These are phyloP conservation scores for Augiades crinisus DNA, from an alignment of 2,888 invertebrate species.

Conservation along the genomic window DNA sequence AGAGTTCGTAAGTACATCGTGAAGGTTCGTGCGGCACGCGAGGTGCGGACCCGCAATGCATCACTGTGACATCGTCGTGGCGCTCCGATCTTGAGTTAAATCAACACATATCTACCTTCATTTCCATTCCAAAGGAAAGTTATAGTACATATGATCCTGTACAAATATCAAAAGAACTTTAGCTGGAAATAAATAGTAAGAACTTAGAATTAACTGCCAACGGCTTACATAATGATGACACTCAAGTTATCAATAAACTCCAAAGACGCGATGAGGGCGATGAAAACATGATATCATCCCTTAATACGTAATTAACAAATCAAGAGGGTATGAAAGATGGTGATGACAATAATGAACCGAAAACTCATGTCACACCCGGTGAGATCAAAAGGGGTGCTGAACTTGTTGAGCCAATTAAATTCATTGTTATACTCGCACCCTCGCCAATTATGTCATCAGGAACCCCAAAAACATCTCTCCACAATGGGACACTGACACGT, in stretches of 20 bases:
- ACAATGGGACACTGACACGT: conserved; percentile 56
- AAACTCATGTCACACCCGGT: conserved; percentile 48
- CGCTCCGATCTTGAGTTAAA: conserved; percentile 30
- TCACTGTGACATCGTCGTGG: conserved; percentile 46
- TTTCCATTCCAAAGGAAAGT: neutral
- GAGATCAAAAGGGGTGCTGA: conserved; percentile 53
- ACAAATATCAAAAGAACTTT: no score
- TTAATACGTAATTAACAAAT: conserved; percentile 29
- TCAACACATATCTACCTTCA: neutral
- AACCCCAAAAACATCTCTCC: conserved; percentile 56
- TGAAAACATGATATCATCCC: conserved; percentile 21
- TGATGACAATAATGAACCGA: conserved; percentile 43
- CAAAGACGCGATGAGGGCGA: conserved; percentile 9
- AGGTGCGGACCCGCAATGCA: conserved; percentile 62
- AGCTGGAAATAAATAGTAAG: no score
- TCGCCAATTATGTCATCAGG: conserved; percentile 69
- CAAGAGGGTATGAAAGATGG: conserved; percentile 27
- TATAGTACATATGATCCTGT: no score
- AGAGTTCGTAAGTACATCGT: conserved; percentile 33
- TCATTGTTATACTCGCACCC: conserved; percentile 64
- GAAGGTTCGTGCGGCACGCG: conserved; percentile 49
- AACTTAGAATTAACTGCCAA: no score
- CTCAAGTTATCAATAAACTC: no score
- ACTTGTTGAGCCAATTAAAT: conserved; percentile 74
- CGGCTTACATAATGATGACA: no score